phyloP scores from a whole-genome alignment of 2,113 vertebrate genomes.

The Philantomba maxwellii region DNA sequence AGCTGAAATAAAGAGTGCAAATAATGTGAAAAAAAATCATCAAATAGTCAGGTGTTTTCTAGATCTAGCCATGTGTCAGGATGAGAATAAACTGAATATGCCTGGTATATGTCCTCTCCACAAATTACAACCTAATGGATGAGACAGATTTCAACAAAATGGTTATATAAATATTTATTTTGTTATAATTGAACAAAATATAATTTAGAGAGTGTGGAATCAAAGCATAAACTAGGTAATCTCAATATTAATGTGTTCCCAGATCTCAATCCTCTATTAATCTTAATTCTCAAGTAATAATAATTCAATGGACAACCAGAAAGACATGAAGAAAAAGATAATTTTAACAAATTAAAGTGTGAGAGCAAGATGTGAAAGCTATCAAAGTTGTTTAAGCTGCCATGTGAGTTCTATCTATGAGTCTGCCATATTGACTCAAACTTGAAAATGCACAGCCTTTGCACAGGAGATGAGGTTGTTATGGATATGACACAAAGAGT shows the following conservation, averaged over 20 bases:
- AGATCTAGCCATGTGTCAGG: fast-evolving
- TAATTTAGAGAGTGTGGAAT: neutral
- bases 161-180: neutral
- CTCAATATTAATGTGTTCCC: neutral
- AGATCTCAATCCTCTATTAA: neutral
- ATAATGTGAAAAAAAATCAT: neutral
- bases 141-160: neutral
- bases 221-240: neutral
- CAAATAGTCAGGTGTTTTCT: neutral
- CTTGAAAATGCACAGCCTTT: neutral
- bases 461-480: neutral
- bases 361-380: neutral
- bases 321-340: neutral
- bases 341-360: neutral
- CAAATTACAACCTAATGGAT: neutral
- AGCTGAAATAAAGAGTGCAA: neutral
- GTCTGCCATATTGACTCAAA: neutral
- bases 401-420: neutral
- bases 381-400: neutral
- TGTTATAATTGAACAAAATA: neutral
- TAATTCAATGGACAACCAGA: neutral
- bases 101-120: fast-evolving
- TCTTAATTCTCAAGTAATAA: neutral
- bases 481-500: neutral
- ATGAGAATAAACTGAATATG: neutral